Conservation (phyloP, 2,888 invertebrate genomes). For the Sphinx pinastri region DNA sequence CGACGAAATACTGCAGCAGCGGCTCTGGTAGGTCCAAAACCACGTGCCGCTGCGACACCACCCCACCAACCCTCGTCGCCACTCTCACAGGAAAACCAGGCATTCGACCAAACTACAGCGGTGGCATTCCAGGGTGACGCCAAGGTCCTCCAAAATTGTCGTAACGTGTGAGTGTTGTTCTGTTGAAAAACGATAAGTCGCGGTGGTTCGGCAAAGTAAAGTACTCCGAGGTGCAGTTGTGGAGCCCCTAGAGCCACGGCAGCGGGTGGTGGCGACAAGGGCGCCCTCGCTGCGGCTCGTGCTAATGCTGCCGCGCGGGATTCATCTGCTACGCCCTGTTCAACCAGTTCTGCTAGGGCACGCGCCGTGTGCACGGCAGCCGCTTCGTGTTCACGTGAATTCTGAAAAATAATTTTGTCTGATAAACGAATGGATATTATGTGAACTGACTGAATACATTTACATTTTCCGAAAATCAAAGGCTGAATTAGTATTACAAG, state of each 20-base stretch:
- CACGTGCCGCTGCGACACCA: constrained; percentile 75
- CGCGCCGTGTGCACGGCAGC: constrained; percentile 73
- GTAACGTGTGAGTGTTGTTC: constrained; percentile 77
- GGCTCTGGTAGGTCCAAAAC: constrained; percentile 73
- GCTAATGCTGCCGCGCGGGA: constrained; percentile 70
- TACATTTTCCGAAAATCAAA: no score
- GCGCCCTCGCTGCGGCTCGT: constrained; percentile 71
- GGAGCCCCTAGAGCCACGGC: constrained; percentile 80
- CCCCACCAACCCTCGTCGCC: constrained; percentile 72
- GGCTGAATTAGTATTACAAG: no score
- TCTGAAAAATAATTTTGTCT: constrained; percentile 49
- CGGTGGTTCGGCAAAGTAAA: constrained; percentile 71
- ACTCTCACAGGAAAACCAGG: constrained; percentile 76
- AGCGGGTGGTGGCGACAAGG: constrained; percentile 68
- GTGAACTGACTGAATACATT: no score
- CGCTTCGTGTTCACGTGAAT: constrained; percentile 73
- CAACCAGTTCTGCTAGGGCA: constrained; percentile 75
- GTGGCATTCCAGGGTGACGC: constrained; percentile 80
- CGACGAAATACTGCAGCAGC: constrained; percentile 85
- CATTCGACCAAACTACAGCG: constrained; percentile 73
- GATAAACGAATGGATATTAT: neutral
- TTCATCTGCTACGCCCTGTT: constrained; percentile 70
- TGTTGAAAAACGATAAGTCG: constrained; percentile 75
- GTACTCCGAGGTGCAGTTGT: constrained; percentile 76
- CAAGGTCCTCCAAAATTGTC: constrained; percentile 82